Evolutionary conservation across 1,140 invertebrate species (phyloP).

Genomic region (Macrosteles quadrilineatus): DNA sequence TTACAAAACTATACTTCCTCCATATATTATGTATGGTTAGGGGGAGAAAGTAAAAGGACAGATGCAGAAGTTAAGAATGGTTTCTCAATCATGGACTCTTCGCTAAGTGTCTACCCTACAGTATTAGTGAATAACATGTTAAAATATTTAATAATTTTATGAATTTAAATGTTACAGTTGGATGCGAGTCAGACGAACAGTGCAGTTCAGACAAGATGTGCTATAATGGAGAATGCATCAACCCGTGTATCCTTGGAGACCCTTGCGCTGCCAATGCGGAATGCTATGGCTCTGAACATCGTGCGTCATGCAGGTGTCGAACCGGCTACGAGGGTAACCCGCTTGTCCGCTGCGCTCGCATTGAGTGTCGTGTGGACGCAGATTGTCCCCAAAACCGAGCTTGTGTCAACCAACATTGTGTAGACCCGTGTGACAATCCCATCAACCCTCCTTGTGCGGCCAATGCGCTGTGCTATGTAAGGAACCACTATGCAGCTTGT

Average conservation of each 20-base stretch:
- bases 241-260: conserved; percentile 73
- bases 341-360: conserved; percentile 64
- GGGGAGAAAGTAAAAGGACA: no score
- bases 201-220: conserved; percentile 76
- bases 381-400: conserved; percentile 72
- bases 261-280: conserved; percentile 80
- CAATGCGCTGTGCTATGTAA: conserved; percentile 75
- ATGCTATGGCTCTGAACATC: conserved; percentile 75
- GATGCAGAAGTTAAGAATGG: no score
- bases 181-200: conserved; percentile 78
- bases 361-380: conserved; percentile 74
- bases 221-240: conserved; percentile 77
- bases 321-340: conserved; percentile 74
- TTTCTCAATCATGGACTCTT: no score
- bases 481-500: conserved; percentile 74
- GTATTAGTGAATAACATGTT: no score
- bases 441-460: conserved; percentile 68
- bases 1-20: no score
- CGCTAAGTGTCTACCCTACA: no score
- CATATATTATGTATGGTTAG: no score
- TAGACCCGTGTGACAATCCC: conserved; percentile 69
- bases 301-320: conserved; percentile 73
- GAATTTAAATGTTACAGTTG: conserved; percentile 58
- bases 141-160: no score
- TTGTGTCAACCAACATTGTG: conserved; percentile 69